Evolutionary conservation across 2,888 invertebrate genomes (phyloP).

Genomic region (Caenorhabditis sp.): DNA sequence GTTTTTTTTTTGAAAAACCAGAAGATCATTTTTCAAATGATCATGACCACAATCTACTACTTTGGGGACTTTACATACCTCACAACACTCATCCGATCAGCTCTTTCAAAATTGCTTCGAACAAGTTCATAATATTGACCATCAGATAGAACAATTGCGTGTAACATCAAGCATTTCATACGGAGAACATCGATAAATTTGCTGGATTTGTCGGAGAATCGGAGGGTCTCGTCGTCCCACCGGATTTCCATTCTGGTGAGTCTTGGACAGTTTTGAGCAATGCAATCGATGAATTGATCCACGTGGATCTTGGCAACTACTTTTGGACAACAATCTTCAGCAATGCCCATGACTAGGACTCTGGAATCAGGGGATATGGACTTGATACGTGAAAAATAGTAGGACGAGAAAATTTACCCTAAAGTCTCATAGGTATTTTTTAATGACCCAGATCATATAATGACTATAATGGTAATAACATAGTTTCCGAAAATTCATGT

Average conservation of each 20-base stretch:
- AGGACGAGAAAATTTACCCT: too few species aligned
- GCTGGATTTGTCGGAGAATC: constrained; percentile 98
- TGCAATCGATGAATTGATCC: constrained; percentile 96
- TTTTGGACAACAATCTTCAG: constrained; percentile 92
- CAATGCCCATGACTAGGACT: constrained; percentile 94
- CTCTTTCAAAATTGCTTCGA: constrained; percentile 98
- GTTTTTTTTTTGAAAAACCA: too few species aligned
- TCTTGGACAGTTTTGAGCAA: constrained; percentile 88
- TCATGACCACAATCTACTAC: background rate
- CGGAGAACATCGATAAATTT: constrained; percentile 97
- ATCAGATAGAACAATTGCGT: constrained; percentile 92
- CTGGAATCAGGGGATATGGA: too few species aligned
- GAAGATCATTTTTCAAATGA: too few species aligned
- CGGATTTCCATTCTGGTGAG: constrained; percentile 89
- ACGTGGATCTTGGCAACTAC: constrained; percentile 82
- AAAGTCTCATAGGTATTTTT: too few species aligned
- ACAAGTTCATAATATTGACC: constrained; percentile 99
- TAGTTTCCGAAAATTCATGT: too few species aligned
- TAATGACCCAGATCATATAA: too few species aligned
- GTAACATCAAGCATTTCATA: constrained; percentile 89
- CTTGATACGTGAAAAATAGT: too few species aligned
- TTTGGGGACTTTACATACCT: constrained; percentile 58
- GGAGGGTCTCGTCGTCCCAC: constrained; percentile 97
- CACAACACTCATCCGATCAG: constrained; percentile 94
- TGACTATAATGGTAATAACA: too few species aligned